Conservation (phyloP, 2,888 invertebrate species). For the Diabrotica balteata region DNA sequence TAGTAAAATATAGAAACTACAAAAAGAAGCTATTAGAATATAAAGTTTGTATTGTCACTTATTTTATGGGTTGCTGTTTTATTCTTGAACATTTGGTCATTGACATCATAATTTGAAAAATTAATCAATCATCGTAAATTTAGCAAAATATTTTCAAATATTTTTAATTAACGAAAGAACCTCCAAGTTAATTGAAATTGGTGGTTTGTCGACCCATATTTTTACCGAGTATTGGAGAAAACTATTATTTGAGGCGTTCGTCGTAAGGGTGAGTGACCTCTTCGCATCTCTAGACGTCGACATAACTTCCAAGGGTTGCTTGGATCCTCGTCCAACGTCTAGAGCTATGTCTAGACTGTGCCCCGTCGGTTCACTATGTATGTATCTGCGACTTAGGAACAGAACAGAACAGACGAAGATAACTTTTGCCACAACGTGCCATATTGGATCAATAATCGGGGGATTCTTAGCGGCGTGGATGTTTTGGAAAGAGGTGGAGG, state of each 20-base stretch:
- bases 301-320: slow-evolving; percentile 37
- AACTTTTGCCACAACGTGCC: slow-evolving; percentile 25
- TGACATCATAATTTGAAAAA: too few species aligned
- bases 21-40: too few species aligned
- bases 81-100: too few species aligned
- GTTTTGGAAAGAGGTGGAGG: neutral
- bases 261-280: slow-evolving; percentile 31
- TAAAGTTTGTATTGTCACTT: too few species aligned
- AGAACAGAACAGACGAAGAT: slow-evolving; percentile 27
- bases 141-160: too few species aligned
- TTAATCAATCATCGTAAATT: too few species aligned
- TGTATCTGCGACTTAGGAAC: slow-evolving; percentile 17
- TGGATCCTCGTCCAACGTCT: slow-evolving; percentile 35
- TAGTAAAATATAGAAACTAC: too few species aligned
- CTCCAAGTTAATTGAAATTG: too few species aligned
- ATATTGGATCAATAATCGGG: slow-evolving; percentile 17
- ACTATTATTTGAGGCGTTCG: slow-evolving; percentile 10
- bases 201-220: slow-evolving; percentile 1
- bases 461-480: slow-evolving; percentile 7
- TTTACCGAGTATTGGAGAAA: slow-evolving; percentile 10
- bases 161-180: too few species aligned
- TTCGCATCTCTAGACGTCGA: slow-evolving; percentile 25
- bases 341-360: slow-evolving; percentile 38
- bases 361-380: slow-evolving; percentile 10
- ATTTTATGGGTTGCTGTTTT: too few species aligned